Conservation (phyloP, 2,797 vertebrate species). For the Botia almorhae region DNA sequence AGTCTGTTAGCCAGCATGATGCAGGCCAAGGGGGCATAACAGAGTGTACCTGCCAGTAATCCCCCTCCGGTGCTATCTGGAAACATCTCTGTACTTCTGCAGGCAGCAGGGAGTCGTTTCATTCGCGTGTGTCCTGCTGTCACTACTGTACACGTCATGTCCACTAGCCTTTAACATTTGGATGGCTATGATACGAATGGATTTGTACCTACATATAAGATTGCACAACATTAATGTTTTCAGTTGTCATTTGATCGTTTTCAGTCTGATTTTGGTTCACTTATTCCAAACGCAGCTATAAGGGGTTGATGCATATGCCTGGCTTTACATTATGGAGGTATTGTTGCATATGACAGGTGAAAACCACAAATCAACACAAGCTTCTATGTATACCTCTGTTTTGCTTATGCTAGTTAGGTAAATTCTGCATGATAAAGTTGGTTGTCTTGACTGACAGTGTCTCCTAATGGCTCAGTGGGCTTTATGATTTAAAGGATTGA, state of each 20-base stretch:
- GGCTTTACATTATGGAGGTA: neutral
- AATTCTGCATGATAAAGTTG: neutral
- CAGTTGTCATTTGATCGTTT: neutral
- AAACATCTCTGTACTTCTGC: neutral
- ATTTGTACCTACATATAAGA: neutral
- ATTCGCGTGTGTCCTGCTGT: too few species aligned
- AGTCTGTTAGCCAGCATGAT: neutral
- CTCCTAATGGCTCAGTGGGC: neutral
- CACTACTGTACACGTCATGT: neutral
- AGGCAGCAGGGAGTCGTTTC: neutral
- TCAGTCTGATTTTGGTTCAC: neutral
- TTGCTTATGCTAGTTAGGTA: conserved; percentile 9
- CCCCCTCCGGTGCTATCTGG: neutral
- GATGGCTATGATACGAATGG: neutral
- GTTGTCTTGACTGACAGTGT: neutral
- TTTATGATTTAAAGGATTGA: neutral
- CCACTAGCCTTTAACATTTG: neutral
- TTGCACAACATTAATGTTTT: neutral
- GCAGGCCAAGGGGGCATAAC: neutral
- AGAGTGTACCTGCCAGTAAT: neutral
- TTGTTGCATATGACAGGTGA: neutral
- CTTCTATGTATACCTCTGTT: neutral
- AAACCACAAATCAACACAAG: neutral
- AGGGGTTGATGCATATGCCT: neutral
- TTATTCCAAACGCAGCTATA: neutral